Evolutionary conservation across 2,888 invertebrate species (phyloP), one percentile per base, ranked within the genome.

Genomic region (Lepidochrysops patricia): DNA sequence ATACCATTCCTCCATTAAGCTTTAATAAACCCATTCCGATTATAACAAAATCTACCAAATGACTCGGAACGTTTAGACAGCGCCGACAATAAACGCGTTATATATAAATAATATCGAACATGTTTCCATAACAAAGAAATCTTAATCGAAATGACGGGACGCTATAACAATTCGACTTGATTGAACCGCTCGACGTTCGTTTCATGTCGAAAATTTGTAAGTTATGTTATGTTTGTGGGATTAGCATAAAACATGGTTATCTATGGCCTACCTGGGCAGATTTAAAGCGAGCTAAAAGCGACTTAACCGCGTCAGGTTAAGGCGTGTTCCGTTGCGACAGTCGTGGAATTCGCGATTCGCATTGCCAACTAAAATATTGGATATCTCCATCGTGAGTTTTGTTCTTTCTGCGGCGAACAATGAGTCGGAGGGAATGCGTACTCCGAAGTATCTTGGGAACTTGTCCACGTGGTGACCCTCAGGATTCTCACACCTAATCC

Each of bases 341-440:
- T 82, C 84, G 74, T 76, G 79, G 85, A 89, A 88, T 88, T 83
- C 78, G 80, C 84, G 84, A 80, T 84, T 80, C 83, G 84, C 87
- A 86, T 84, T 88, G 87, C 88, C 86, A 89, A 88, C 87, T 88
- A 86, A 89, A 89, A 89, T 89, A 89, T 89, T 88, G 87, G 87
- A 89, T 87, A 89, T 87, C 88, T 88, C 87, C 86, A 89, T 89
- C 87, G 87, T 79, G 73, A 75, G 82, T 87, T 88, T 86, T 87
- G 84, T 74, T 88, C 80, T 85, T 88, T 80, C 82, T 85, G 79
- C 84, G 74, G 71, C 79, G 79, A 86, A 88, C 88, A 88, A 89
- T 88, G 86, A 88, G 83, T 76, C 79, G 82, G 82, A 77, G 82
- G 80, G 86, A 85, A 87, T 88, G 84, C 83, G 86, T 86, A 82